Percentiles rank a stretch among this genome's conserved stretches.
Conservation (phyloP, 2,888 invertebrate species). For the Meteorus colon region DNA sequence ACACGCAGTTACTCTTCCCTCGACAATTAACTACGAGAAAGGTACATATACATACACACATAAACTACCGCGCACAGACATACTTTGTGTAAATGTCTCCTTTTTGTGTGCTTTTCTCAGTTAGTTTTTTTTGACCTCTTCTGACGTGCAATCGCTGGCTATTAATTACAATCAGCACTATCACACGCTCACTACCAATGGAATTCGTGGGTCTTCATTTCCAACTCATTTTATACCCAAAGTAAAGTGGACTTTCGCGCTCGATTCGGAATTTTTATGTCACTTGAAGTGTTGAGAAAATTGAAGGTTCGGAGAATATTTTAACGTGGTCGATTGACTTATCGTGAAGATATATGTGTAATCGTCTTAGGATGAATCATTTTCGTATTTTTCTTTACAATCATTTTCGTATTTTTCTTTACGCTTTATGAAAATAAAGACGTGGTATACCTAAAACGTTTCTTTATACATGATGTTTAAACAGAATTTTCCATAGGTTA, state of each 20-base stretch:
- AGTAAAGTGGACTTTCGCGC: not conserved
- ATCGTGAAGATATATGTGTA: no score
- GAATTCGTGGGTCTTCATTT: not conserved
- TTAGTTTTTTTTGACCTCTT: slow-evolving; percentile 43
- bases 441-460: no score
- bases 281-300: not conserved
- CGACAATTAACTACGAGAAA: slow-evolving; percentile 66
- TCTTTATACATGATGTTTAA: no score
- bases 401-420: no score
- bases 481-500: no score
- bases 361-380: no score
- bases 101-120: not conserved
- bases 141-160: slow-evolving; percentile 63
- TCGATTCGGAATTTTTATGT: not conserved
- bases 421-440: no score
- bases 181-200: slow-evolving; percentile 54
- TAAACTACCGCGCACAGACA: not conserved
- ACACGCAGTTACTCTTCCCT: slow-evolving; percentile 66
- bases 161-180: slow-evolving; percentile 72
- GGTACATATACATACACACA: not conserved
- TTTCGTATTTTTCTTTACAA: no score
- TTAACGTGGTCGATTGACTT: no score
- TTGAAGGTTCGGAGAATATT: not conserved
- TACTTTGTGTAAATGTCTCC: not conserved
- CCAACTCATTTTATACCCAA: not conserved